Base-by-base conservation (phyloP, 1,140 invertebrate species). In the Pissodes strobi region DNA sequence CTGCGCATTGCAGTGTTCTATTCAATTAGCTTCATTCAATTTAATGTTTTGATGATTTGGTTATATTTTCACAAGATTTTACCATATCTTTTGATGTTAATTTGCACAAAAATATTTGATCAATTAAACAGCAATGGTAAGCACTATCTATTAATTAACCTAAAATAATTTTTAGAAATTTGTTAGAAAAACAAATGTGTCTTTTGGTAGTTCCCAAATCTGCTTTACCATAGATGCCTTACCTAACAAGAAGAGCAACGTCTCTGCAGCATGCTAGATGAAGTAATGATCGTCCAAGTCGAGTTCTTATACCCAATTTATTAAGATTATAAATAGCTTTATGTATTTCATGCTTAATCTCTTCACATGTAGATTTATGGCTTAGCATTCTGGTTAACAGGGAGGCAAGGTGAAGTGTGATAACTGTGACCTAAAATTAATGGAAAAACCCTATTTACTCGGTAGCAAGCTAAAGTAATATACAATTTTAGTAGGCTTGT, bases 381-480 rank as follows among this genome's bases (percentile, higher is more conserved):
- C 80, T 83, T 13, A 86, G 71, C 39, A 87, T 73, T n/a, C 83
- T 85, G 19, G 91, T 87, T 67, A 92, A 81, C 15, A 94, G 77
- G 69, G 88, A 90, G 17, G 89, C 88, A 49, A 93, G 79, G 72
- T 95, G 91, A 60, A 96, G 81, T 3, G 91, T 88, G 68, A 94
- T 93, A n/a, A 94, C 86, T 59, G 97, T 79, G 21, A 93, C 88
- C 61, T 64, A 15, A 2, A 27, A 27, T n/a, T n/a, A n/a, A n/a
- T n/a, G n/a, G n/a, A n/a, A n/a, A n/a, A n/a, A n/a, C n/a, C n/a
- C n/a, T n/a, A n/a, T n/a, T n/a, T n/a, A n/a, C n/a, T n/a, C n/a
- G 5, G 27, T 5, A 34, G 12, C 27, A 12, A 5, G 27, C 27
- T 34, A 5, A 34, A 34, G 27, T 34, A 6, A 34, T 34, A 6